phyloP scores from a whole-genome alignment of 2,113 vertebrate genomes.

The Myotis yumanensis region DNA sequence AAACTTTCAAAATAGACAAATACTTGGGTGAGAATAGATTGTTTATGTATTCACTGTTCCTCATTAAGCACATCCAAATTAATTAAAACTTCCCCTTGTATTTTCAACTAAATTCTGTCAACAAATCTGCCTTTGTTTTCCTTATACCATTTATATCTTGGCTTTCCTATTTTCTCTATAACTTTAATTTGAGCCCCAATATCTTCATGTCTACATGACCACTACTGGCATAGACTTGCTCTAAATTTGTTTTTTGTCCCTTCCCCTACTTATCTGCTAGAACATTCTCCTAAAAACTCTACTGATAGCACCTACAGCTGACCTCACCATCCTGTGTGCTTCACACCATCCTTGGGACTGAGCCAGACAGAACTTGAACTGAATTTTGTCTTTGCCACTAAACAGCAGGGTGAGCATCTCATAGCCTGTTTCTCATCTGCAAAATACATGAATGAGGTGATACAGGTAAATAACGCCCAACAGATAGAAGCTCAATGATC shows the following conservation, averaged over 20 bases:
- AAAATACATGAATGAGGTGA: neutral
- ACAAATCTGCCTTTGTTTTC: conserved; percentile 10
- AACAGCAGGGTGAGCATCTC: conserved; percentile 5
- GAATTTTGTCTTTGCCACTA: conserved; percentile 35
- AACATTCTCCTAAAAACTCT: neutral
- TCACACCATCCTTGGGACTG: neutral
- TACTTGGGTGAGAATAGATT: neutral
- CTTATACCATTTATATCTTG: neutral
- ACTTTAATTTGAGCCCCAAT: conserved; percentile 8
- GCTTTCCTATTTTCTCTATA: neutral
- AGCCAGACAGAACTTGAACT: conserved; percentile 14
- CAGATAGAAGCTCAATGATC: neutral
- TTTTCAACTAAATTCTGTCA: conserved; percentile 36
- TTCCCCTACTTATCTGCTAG: neutral
- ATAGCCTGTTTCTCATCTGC: neutral
- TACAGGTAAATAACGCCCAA: neutral
- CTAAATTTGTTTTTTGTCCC: neutral
- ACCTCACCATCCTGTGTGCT: neutral
- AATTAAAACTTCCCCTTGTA: conserved; percentile 36
- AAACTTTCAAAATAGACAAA: conserved; percentile 38
- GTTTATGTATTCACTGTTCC: neutral
- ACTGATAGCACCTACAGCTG: neutral
- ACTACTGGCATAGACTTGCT: neutral
- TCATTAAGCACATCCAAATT: conserved; percentile 19
- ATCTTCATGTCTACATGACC: neutral